Evolutionary conservation across 2,797 vertebrate species (phyloP).

Genomic region (Synaphobranchus kaupii): DNA sequence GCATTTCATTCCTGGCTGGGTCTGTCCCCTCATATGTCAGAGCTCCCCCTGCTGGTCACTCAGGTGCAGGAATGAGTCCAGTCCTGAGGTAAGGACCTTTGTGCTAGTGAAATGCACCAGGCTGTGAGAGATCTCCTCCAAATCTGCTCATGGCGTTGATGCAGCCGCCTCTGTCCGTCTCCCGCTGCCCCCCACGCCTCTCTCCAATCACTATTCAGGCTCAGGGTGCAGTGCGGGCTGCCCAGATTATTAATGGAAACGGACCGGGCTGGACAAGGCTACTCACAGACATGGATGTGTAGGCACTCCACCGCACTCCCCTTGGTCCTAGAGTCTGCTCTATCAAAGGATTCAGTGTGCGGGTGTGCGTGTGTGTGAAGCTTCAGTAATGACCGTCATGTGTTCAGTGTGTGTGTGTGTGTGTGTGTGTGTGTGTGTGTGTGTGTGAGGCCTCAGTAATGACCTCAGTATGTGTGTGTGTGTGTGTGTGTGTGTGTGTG

Average conservation of each 20-base stretch:
- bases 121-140: neutral
- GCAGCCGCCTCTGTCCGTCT: neutral
- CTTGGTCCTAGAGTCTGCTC: neutral
- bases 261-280: too few relatives aligned
- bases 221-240: too few relatives aligned
- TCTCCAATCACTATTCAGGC: neutral
- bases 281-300: neutral
- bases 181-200: neutral
- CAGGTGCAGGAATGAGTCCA: neutral
- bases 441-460: too few relatives aligned
- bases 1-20: neutral
- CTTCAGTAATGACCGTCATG: too few relatives aligned
- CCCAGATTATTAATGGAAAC: too few relatives aligned
- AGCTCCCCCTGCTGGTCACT: constrained; percentile 7
- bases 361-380: too few relatives aligned
- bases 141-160: neutral
- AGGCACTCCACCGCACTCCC: neutral
- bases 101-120: neutral
- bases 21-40: neutral
- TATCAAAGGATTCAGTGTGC: neutral
- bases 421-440: too few relatives aligned
- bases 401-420: too few relatives aligned
- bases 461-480: too few relatives aligned
- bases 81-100: neutral
- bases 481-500: too few relatives aligned